Evolutionary conservation across 2,888 invertebrate species (phyloP).

Genomic region (Drosophila flavopinicola): DNA sequence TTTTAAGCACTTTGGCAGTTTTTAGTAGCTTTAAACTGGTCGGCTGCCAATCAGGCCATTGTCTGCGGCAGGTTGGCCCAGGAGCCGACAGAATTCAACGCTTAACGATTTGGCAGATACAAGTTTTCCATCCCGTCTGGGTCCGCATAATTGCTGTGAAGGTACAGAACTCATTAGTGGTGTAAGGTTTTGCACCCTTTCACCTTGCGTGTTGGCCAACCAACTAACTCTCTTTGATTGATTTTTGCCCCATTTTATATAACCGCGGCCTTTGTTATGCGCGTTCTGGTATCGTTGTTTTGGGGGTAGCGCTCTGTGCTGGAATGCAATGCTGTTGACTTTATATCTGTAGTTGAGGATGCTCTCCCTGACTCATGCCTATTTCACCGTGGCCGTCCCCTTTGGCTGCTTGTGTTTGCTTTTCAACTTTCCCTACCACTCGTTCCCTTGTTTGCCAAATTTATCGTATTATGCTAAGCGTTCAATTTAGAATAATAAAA

Average conservation of each 20-base stretch:
- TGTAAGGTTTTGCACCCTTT: slow-evolving; percentile 44
- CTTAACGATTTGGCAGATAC: slow-evolving; percentile 55
- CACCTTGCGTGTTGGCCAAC: slow-evolving; percentile 1
- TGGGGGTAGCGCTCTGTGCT: slow-evolving; percentile 19
- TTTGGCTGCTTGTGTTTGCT: slow-evolving; percentile 40
- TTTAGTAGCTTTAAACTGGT: slow-evolving; percentile 45
- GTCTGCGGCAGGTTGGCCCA: slow-evolving; percentile 15
- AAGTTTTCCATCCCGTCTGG: slow-evolving; percentile 27
- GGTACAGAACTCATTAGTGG: slow-evolving; percentile 70
- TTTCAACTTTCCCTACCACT: slow-evolving; percentile 28
- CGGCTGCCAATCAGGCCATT: slow-evolving; percentile 16
- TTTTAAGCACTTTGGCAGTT: slow-evolving; percentile 62
- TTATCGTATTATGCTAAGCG: slow-evolving; percentile 73
- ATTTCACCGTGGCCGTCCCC: slow-evolving; percentile 26
- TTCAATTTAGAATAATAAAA: slow-evolving; percentile 35
- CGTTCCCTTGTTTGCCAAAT: slow-evolving; percentile 55
- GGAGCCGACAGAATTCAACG: slow-evolving; percentile 34
- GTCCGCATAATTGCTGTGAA: slow-evolving; percentile 65
- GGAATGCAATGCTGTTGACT: slow-evolving; percentile 11
- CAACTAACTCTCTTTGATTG: slow-evolving; percentile 57
- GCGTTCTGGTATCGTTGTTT: slow-evolving; percentile 43
- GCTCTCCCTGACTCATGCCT: slow-evolving; percentile 13
- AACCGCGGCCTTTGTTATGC: slow-evolving; percentile 69
- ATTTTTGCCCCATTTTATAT: slow-evolving; percentile 66
- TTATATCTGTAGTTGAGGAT: background rate